These are phyloP conservation scores for Sturnira hondurensis DNA, from an alignment of 2,113 vertebrate species.

Conservation along the genomic window DNA sequence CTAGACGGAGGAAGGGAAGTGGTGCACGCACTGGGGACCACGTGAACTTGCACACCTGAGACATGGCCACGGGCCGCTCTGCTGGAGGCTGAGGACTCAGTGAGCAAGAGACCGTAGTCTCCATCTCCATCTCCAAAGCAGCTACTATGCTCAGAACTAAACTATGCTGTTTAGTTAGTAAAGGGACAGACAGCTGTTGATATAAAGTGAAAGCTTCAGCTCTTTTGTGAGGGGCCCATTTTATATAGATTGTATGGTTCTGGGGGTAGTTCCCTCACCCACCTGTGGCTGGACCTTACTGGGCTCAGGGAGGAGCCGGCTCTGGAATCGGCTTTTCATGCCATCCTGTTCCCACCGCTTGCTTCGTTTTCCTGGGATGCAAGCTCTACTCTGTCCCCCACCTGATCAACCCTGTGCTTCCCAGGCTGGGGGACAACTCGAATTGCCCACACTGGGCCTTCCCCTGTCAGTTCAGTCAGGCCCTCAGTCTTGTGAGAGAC, in stretches of 20 bases:
- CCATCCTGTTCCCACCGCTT: neutral
- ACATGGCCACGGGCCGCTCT: fast-evolving
- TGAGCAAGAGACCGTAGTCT: fast-evolving
- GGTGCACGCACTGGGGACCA: fast-evolving
- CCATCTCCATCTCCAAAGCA: too few species aligned
- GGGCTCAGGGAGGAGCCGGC: neutral
- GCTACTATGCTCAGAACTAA: neutral
- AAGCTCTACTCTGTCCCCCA: neutral
- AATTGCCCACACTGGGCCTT: neutral
- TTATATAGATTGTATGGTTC: fast-evolving
- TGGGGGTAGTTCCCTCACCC: too few species aligned
- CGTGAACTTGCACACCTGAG: fast-evolving
- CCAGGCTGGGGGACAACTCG: too few species aligned
- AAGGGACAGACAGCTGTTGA: neutral
- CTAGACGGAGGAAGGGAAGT: too few species aligned
- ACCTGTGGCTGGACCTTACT: fast-evolving
- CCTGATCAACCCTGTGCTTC: too few species aligned
- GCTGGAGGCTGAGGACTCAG: fast-evolving
- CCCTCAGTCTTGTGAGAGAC: fast-evolving
- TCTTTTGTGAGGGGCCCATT: neutral
- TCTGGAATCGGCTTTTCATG: neutral
- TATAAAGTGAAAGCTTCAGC: too few species aligned
- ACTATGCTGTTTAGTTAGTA: neutral
- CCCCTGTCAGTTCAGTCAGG: too few species aligned
- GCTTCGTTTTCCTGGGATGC: neutral